These are phyloP conservation scores for Troides helena DNA, from an alignment of 2,888 invertebrate genomes.

Conservation along the genomic window DNA sequence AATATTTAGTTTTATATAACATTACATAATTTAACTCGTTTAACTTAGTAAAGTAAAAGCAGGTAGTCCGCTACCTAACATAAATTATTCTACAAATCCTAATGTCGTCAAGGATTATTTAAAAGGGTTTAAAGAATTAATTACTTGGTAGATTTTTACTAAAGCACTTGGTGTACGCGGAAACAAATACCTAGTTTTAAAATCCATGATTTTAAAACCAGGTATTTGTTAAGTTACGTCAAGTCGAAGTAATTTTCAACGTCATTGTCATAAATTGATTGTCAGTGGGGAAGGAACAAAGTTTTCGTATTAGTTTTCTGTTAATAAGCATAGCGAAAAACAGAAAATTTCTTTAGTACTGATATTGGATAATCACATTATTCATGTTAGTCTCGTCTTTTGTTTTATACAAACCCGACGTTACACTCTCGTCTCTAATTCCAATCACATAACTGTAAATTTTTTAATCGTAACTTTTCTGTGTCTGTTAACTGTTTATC, in stretches of 20 bases:
- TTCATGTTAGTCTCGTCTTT: conserved; percentile 28
- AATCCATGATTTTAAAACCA: too few relatives aligned
- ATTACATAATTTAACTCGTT: too few relatives aligned
- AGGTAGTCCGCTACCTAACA: too few relatives aligned
- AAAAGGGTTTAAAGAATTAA: too few relatives aligned
- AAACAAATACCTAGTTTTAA: too few relatives aligned
- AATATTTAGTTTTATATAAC: too few relatives aligned
- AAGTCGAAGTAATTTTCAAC: not conserved
- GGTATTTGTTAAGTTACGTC: too few relatives aligned
- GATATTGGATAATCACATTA: conserved; percentile 14
- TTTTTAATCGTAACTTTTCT: not conserved
- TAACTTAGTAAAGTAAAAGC: too few relatives aligned
- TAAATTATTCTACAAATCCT: too few relatives aligned
- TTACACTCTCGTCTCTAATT: not conserved
- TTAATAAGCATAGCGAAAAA: not conserved
- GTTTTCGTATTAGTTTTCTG: conserved; percentile 6
- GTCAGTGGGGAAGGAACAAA: conserved; percentile 2
- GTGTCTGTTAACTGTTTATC: not conserved
- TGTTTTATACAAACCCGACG: conserved; percentile 21
- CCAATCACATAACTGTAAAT: conserved; percentile 21
- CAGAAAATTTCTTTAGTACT: conserved; percentile 6
- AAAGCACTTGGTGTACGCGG: too few relatives aligned
- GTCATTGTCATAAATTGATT: conserved; percentile 9
- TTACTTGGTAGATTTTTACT: too few relatives aligned
- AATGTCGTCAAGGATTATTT: too few relatives aligned